Base-by-base conservation (phyloP, 2,888 invertebrate species). In the Schrankia costaestrigalis region DNA sequence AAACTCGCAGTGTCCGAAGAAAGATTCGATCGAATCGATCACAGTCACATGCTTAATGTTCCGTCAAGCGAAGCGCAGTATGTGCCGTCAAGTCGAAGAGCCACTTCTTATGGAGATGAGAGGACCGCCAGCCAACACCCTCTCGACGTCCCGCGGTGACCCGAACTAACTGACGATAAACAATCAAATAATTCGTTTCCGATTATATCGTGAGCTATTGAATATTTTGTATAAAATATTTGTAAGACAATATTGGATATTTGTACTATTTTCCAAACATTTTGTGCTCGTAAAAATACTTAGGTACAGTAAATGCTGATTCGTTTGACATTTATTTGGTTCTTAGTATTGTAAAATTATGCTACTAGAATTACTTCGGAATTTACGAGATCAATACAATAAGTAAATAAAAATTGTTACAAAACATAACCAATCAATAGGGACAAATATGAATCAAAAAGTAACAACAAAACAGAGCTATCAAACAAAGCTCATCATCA, bases 21-120 rank as follows among this genome's bases (percentile, higher is more conserved):
- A 58, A 77, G 78, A 81, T 78, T 69, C 69, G 68, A 82, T 78
- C 76, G 63, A 78, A 86, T 86, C 85, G 71, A 87, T 87, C 85
- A 84, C 78, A 78, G 84, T 86, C 85, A 78, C 71, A 79, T 72
- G 67, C 78, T 70, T 74, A 78, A 83, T 78, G 69, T 70, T 71
- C 65, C 70, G 71, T 79, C 77, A 73, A 68, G 62, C 70, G 63
- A 49, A 58, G 54, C 61, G 57, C 50, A 46, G 50, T 56, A 46
- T 63, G 64, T 60, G 50, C 58, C 62, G 66, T 60, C 67, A 44
- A 39, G 41, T 34, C 36, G n/a, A 18, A 58, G 56, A 60, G 57
- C 54, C 62, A 64, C 61, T 63, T 69, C 65, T 62, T 71, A 72
- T 71, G 65, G 63, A 74, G 70, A 73, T 75, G 73, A 71, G 69